Evolutionary conservation across 2,888 invertebrate genomes (phyloP), one percentile per base, ranked within the genome.

Genomic region (Ormyrus rosae): DNA sequence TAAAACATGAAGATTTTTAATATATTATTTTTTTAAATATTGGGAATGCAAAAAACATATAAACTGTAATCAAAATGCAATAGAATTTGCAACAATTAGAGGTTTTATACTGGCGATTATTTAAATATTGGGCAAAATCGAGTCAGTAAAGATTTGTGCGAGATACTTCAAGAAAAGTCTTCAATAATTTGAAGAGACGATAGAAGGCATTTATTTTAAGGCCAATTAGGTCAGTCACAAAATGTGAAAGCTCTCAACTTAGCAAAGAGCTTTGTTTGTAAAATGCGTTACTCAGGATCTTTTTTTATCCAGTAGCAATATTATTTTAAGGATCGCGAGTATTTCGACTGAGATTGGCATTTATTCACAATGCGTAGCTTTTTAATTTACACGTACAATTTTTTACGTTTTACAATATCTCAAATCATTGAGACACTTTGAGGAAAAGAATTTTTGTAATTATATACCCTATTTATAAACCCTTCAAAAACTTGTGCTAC

Each of bases 321-420:
- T 81, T 81, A 81, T 63, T 77, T 77, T 81, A 81, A 76, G 80
- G 11, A 53, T 73, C 58, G 58, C 60, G 53, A 70, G 63, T 80
- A 76, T 80, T 80, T 60, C 50, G 60, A 81, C 58, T 71, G 73
- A 73, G 58, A 69, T 77, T 81, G 72, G 68, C 61, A 19, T 69
- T 73, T 58, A 61, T 76, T 34, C 34, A 48, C 50, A 55, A 48
- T 34, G 53, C 45, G 55, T 69, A 8, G 51, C 58, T 63, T 75
- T 80, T 68, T 73, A 51, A 69, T 81, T 51, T 68, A 68, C 56
- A n/a, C 76, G 5, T 64, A 11, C 51, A 64, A 71, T 70, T 80
- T 80, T 70, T 63, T 8, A 51, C 9, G 10, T 34, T 67, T 78
- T 73, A 48, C 7, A 68, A 13, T 65, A 51, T 45, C 55, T 61